A percentile compares a stretch with the other conserved stretches of the same genome.
Conservation (phyloP, 2,797 vertebrate genomes). For the Takifugu rubripes region DNA sequence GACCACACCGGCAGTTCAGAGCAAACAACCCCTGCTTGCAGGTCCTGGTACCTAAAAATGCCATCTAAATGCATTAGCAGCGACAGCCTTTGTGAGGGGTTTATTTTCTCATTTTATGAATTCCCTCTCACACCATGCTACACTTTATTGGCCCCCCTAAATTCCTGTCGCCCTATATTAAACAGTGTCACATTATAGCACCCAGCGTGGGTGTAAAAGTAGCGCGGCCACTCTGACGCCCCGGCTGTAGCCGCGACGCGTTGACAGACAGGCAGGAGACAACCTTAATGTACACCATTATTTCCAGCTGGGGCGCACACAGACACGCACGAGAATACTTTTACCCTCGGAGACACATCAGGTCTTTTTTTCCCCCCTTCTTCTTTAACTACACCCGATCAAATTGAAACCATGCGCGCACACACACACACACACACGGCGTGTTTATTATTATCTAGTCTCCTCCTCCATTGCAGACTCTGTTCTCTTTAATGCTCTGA, state of each 20-base stretch:
- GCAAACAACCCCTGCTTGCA: not conserved
- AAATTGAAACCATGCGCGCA: constrained; percentile 51
- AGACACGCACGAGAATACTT: constrained; percentile 32
- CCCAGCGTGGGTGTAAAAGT: constrained; percentile 64
- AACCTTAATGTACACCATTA: constrained; percentile 43
- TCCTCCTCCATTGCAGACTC: constrained; percentile 30
- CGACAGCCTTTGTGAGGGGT: constrained; percentile 17
- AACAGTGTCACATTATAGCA: constrained; percentile 68
- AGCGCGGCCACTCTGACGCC: constrained; percentile 63
- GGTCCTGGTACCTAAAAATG: too few species aligned
- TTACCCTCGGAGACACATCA: constrained; percentile 28
- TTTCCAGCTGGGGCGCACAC: constrained; percentile 35
- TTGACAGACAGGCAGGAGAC: constrained; percentile 64
- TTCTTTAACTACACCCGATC: constrained; percentile 23
- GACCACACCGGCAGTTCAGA: too few species aligned
- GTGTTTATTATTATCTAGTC: constrained; percentile 60
- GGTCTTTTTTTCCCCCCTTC: constrained; percentile 3
- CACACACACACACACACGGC: constrained; percentile 33
- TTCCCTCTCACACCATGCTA: constrained; percentile 28
- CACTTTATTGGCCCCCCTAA: constrained; percentile 56
- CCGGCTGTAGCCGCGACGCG: constrained; percentile 40
- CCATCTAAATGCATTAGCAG: too few species aligned
- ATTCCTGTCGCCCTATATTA: constrained; percentile 64
- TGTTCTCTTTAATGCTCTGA: constrained; percentile 59
- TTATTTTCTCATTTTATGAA: constrained; percentile 36